These are phyloP conservation scores for Ypsolopha scabrella DNA, from an alignment of 2,888 invertebrate genomes.

Conservation along the genomic window DNA sequence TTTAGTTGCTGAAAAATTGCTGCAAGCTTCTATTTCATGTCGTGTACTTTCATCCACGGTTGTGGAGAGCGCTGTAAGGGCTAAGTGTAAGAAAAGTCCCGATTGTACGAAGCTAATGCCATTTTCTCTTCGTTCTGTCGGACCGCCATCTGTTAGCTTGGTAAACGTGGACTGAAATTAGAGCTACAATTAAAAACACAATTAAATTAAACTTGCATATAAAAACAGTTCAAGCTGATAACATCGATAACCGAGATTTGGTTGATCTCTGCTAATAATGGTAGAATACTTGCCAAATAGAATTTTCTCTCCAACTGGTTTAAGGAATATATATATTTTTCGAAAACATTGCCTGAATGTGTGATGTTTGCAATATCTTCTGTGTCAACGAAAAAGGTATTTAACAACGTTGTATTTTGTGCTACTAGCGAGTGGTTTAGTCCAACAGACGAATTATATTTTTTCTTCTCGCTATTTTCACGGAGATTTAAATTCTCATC, in stretches of 20 bases:
- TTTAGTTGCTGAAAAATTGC: conserved; percentile 26
- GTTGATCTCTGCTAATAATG: conserved; percentile 7
- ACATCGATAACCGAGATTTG: background rate
- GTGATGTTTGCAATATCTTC: background rate
- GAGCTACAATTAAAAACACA: background rate
- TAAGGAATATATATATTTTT: conserved; percentile 15
- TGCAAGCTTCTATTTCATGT: conserved; percentile 36
- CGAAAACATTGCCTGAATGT: conserved; percentile 1
- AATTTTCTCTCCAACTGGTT: conserved; percentile 19
- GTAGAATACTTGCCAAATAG: conserved; percentile 17
- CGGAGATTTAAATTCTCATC: too few species aligned
- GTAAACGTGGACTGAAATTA: conserved; percentile 38
- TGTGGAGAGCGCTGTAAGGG: conserved; percentile 36
- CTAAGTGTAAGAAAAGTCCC: conserved; percentile 41
- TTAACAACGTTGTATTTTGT: too few species aligned
- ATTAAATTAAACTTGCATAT: background rate
- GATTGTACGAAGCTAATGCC: conserved; percentile 58
- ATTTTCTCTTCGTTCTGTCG: conserved; percentile 33
- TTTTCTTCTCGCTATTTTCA: too few species aligned
- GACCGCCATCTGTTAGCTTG: conserved; percentile 31
- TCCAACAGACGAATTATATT: too few species aligned
- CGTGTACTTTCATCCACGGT: conserved; percentile 38
- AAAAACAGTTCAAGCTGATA: background rate
- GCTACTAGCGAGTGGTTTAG: too few species aligned
- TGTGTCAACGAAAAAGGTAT: background rate